phyloP scores from a whole-genome alignment of 2,888 invertebrate genomes.

The Bursaphelenchus okinawaensis region DNA sequence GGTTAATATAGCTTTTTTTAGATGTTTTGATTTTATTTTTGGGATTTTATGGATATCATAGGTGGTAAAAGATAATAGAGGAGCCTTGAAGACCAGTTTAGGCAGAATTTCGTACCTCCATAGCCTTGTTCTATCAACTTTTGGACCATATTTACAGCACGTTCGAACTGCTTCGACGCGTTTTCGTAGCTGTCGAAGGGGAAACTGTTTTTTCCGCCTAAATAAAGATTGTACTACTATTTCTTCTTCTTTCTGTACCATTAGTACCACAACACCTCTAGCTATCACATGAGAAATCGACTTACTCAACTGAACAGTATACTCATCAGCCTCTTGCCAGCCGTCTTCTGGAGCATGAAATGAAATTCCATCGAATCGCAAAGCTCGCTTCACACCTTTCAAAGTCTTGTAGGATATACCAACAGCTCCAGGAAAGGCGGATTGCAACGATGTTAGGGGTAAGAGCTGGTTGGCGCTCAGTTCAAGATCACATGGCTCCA shows the following conservation, averaged over 20 bases:
- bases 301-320: background rate
- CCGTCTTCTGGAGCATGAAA: slow-evolving; percentile 2
- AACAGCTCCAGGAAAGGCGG: background rate
- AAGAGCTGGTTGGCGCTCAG: background rate
- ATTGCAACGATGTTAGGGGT: slow-evolving; percentile 2
- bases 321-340: background rate
- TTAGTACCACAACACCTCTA: no score
- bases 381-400: background rate
- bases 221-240: background rate
- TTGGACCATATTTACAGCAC: slow-evolving; percentile 1
- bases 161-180: slow-evolving; percentile 10
- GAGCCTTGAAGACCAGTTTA: no score
- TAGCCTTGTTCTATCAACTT: background rate
- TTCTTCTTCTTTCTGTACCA: no score
- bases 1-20: no score
- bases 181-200: slow-evolving; percentile 6
- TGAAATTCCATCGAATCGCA: slow-evolving; percentile 6
- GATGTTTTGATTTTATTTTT: no score
- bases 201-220: slow-evolving; percentile 3
- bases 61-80: no score
- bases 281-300: no score
- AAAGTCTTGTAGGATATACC: background rate
- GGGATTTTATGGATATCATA: no score
- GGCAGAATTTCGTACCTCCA: background rate
- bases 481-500: slow-evolving; percentile 11